These are phyloP conservation scores for Tholera decimalis DNA, from an alignment of 2,888 invertebrate species.

Conservation along the genomic window DNA sequence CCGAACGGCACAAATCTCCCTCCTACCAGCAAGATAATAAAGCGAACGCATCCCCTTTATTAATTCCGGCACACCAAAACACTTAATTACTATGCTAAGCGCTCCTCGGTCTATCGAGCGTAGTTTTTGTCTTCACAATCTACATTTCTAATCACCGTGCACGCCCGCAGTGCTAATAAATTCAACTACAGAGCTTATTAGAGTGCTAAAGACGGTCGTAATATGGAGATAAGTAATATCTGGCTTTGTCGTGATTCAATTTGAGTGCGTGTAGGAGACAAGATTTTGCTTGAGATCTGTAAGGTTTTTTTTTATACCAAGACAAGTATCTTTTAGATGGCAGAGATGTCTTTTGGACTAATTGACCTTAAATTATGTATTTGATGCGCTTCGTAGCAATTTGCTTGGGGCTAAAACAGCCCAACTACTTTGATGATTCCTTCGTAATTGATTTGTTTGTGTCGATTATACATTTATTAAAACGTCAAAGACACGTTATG, in stretches of 20 bases:
- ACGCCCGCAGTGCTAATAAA: constrained; percentile 70
- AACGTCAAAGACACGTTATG: too few relatives aligned
- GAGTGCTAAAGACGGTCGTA: constrained; percentile 32
- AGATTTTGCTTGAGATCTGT: background rate
- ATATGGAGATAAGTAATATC: constrained; percentile 4
- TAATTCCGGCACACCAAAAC: constrained; percentile 54
- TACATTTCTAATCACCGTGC: constrained; percentile 75
- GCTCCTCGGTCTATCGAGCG: constrained; percentile 58
- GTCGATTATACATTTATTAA: too few relatives aligned
- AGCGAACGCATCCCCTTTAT: constrained; percentile 42
- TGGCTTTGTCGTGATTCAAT: background rate
- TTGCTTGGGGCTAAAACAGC: too few relatives aligned
- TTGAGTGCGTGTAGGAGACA: constrained; percentile 1
- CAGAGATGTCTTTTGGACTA: background rate
- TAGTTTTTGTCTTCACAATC: constrained; percentile 76
- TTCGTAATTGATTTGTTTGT: too few relatives aligned
- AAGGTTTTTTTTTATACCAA: background rate
- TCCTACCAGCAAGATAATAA: constrained; percentile 39
- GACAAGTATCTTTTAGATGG: background rate
- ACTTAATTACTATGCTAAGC: constrained; percentile 79
- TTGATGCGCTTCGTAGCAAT: too few relatives aligned
- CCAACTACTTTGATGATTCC: too few relatives aligned
- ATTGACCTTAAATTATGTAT: background rate
- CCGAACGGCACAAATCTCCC: background rate
- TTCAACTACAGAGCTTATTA: constrained; percentile 65